phyloP scores from a whole-genome alignment of 2,888 invertebrate species.

The Netelia melanura region DNA sequence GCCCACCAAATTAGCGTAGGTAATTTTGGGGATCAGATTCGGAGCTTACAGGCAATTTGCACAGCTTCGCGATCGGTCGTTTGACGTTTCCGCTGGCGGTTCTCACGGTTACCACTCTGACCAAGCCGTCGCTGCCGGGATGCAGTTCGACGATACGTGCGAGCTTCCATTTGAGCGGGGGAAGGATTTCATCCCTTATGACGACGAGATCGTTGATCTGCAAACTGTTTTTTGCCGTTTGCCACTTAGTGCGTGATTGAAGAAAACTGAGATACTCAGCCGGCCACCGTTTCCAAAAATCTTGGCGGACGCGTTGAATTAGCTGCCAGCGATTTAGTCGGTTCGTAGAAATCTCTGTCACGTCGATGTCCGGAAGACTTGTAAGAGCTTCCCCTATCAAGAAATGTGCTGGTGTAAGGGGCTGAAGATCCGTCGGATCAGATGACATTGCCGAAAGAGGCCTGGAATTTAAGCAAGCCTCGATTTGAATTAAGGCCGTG shows the following conservation, averaged over 20 bases:
- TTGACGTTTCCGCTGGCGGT: constrained; percentile 17
- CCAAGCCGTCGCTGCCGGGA: constrained; percentile 37
- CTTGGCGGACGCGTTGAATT: too few relatives aligned
- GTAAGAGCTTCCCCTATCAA: too few relatives aligned
- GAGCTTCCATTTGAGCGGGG: constrained; percentile 57
- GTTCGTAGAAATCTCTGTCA: too few relatives aligned
- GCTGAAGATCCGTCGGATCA: too few relatives aligned
- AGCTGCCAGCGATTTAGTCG: too few relatives aligned
- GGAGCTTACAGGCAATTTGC: constrained; percentile 22
- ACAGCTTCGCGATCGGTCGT: constrained; percentile 40
- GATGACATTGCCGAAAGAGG: too few relatives aligned
- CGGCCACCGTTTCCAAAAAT: too few relatives aligned
- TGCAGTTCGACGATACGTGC: constrained; percentile 58
- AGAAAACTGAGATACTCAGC: constrained; percentile 52
- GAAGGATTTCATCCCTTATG: constrained; percentile 49
- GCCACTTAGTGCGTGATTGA: constrained; percentile 73
- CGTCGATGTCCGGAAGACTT: too few relatives aligned
- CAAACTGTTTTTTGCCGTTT: constrained; percentile 12
- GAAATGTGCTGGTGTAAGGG: too few relatives aligned
- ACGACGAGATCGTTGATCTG: constrained; percentile 46
- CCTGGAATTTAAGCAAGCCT: too few relatives aligned
- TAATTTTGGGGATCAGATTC: not conserved
- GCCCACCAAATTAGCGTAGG: constrained; percentile 36
- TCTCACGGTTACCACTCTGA: constrained; percentile 16
- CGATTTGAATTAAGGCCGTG: too few relatives aligned